Conservation (phyloP, 92 coral and sea anemone genomes). For the Epizoanthus illoricatus region DNA sequence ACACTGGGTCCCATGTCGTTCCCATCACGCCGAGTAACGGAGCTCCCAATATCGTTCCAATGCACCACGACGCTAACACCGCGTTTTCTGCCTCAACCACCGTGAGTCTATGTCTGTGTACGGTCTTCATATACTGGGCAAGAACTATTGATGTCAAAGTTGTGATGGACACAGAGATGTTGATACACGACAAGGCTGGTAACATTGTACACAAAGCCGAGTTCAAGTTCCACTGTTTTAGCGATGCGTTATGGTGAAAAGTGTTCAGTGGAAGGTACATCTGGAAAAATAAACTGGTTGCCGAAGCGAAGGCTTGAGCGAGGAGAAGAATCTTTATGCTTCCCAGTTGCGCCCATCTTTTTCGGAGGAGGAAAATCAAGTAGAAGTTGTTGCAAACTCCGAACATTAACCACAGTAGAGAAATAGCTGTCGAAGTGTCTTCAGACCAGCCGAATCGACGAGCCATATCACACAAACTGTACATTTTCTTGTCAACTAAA, state of each 20-base stretch:
- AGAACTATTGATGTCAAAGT: conserved; percentile 20
- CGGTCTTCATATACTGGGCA: conserved; percentile 24
- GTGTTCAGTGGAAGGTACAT: conserved; percentile 27
- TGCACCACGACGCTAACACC: conserved; percentile 23
- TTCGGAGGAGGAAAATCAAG: conserved; percentile 4
- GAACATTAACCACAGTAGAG: conserved; percentile 18
- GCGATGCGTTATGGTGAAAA: background rate
- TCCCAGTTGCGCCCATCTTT: conserved; percentile 32
- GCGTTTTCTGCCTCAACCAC: conserved; percentile 36
- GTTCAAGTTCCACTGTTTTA: conserved; percentile 24
- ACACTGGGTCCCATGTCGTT: conserved; percentile 5
- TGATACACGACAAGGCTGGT: conserved; percentile 24
- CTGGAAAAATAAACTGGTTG: conserved; percentile 11
- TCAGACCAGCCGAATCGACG: conserved; percentile 14
- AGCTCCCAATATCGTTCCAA: conserved; percentile 15
- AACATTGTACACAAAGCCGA: conserved; percentile 11
- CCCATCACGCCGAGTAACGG: conserved; percentile 25
- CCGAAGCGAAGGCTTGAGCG: conserved; percentile 22
- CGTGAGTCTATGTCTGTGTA: conserved; percentile 26
- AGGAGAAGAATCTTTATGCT: conserved; percentile 15
- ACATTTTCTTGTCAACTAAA: background rate
- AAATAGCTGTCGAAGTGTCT: background rate
- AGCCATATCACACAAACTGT: conserved; percentile 12
- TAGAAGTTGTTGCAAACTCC: conserved; percentile 20
- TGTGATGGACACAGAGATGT: conserved; percentile 4